Conservation (phyloP, 2,797 vertebrate species). For the Etheostoma perlongum region DNA sequence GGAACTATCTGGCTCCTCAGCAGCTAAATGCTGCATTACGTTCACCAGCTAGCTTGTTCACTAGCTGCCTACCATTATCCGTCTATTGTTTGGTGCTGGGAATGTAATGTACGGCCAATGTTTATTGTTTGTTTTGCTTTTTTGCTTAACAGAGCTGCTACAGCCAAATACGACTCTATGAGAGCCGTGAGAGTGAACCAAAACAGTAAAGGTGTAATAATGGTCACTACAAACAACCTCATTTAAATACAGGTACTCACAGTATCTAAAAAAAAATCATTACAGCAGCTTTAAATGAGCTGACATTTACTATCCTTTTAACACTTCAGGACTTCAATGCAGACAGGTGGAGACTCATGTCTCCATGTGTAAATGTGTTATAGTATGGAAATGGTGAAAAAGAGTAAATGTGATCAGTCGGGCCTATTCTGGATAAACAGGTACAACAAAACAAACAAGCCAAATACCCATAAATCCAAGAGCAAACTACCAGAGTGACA, state of each 20-base stretch:
- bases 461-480: conserved; percentile 52
- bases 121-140: not conserved
- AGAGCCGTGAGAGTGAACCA: not conserved
- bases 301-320: not conserved
- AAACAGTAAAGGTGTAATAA: not conserved
- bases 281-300: conserved; percentile 12
- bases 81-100: not conserved
- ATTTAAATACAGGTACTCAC: not conserved
- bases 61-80: not conserved
- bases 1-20: conserved; percentile 1
- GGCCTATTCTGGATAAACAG: conserved; percentile 39
- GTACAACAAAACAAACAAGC: conserved; percentile 48
- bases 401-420: conserved; percentile 33
- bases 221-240: not conserved
- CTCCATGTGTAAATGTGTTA: conserved; percentile 25
- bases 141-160: not conserved
- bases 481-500: conserved; percentile 45
- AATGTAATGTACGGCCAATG: not conserved
- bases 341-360: conserved; percentile 5
- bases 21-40: not conserved
- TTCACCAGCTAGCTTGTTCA: not conserved
- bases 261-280: not conserved
- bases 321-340: conserved; percentile 14
- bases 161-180: not conserved
- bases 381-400: conserved; percentile 21